Evolutionary conservation across 1,140 invertebrate genomes (phyloP).

Genomic region (Cherax quadricarinatus): DNA sequence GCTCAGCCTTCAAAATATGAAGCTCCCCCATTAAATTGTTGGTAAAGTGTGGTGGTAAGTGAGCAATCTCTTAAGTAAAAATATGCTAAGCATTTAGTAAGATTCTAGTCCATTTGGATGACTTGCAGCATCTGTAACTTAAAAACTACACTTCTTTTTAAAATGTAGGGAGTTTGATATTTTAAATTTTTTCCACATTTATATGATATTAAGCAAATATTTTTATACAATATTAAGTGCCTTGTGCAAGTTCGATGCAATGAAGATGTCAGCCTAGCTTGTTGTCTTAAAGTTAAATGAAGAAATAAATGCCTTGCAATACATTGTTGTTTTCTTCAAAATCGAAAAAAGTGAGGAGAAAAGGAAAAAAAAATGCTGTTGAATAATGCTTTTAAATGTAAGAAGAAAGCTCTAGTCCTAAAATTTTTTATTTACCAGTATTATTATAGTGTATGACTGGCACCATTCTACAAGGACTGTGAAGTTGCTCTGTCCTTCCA

Average conservation of each 20-base stretch:
- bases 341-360: too few relatives aligned
- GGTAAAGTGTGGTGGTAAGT: not conserved
- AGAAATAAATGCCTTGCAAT: slow-evolving; percentile 41
- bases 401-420: too few relatives aligned
- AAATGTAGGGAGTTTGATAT: too few relatives aligned
- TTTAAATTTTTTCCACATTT: not conserved
- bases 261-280: slow-evolving; percentile 27
- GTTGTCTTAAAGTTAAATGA: slow-evolving; percentile 32
- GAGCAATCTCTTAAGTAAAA: not conserved
- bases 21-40: not conserved
- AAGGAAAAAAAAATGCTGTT: too few relatives aligned
- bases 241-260: slow-evolving; percentile 33
- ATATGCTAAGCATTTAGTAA: slow-evolving; percentile 3
- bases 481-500: too few relatives aligned
- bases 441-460: too few relatives aligned
- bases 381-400: too few relatives aligned
- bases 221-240: slow-evolving; percentile 43
- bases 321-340: not conserved
- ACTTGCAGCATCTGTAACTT: slow-evolving; percentile 6
- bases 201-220: not conserved
- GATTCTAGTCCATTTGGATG: slow-evolving; percentile 23
- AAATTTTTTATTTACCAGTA: too few relatives aligned
- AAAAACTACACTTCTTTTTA: not conserved
- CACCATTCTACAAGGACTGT: too few relatives aligned
- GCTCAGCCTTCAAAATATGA: too few relatives aligned